Conservation (phyloP, 1,140 invertebrate species). For the Apis florea region DNA sequence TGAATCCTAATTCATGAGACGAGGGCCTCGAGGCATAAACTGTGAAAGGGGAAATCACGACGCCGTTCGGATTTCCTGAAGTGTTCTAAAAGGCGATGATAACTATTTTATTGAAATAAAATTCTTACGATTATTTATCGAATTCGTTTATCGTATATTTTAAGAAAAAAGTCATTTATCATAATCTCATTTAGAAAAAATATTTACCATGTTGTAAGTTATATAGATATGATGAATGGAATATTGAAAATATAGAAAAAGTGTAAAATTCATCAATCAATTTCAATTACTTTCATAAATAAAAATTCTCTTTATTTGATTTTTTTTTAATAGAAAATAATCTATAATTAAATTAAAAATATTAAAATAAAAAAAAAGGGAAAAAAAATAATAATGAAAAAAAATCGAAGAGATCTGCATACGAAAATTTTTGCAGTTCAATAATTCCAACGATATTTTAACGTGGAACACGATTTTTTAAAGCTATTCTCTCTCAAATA, state of each 20-base stretch:
- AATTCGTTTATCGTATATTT: slow-evolving; percentile 5
- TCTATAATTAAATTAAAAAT: neutral
- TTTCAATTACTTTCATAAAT: neutral
- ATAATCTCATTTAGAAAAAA: too few species aligned
- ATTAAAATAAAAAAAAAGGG: neutral
- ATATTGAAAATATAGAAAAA: too few species aligned
- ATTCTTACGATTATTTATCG: slow-evolving; percentile 45
- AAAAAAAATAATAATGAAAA: neutral
- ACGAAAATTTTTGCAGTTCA: neutral
- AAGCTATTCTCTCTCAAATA: too few species aligned
- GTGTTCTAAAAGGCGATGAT: slow-evolving; percentile 24
- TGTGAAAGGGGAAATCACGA: slow-evolving; percentile 35
- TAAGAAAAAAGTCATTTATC: too few species aligned
- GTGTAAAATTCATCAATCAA: too few species aligned
- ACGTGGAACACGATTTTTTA: neutral
- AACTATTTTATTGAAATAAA: slow-evolving; percentile 4
- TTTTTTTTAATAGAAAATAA: too few species aligned
- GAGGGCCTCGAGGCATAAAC: neutral
- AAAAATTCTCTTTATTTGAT: too few species aligned
- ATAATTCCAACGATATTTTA: neutral
- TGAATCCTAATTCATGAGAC: slow-evolving; percentile 27
- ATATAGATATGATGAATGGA: too few species aligned
- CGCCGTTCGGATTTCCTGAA: slow-evolving; percentile 46
- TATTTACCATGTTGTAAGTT: too few species aligned
- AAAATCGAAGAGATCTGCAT: neutral